Conservation (phyloP, 1,140 invertebrate genomes). For the Branchinecta lynchi region DNA sequence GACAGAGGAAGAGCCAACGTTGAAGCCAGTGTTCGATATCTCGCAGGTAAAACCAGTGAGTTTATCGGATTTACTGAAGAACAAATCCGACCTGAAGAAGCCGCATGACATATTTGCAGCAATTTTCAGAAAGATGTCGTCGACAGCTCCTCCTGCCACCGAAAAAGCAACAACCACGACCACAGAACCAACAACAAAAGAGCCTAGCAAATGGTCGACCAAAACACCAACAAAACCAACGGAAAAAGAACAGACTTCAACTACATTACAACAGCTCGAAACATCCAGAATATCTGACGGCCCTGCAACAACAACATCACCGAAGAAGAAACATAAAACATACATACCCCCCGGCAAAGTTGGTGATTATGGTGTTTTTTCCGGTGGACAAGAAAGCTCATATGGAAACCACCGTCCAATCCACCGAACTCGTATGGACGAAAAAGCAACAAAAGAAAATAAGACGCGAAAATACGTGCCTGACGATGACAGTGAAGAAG, state of each 20-base stretch:
- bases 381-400: background rate
- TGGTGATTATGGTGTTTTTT: background rate
- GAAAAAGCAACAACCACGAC: background rate
- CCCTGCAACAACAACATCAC: background rate
- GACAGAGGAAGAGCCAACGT: background rate
- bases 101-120: background rate
- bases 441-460: background rate
- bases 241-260: background rate
- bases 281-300: background rate
- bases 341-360: background rate
- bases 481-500: slow-evolving; percentile 24
- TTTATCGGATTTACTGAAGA: background rate
- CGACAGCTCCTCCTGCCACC: background rate
- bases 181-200: background rate
- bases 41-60: background rate
- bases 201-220: background rate
- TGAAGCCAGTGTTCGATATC: background rate
- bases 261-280: background rate
- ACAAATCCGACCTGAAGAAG: background rate
- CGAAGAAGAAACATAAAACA: background rate
- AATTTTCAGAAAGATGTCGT: background rate
- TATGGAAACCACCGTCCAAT: slow-evolving; percentile 1
- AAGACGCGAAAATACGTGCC: slow-evolving; percentile 21
- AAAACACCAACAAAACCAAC: background rate
- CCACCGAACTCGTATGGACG: background rate